phyloP scores from a whole-genome alignment of 2,888 invertebrate species.

The Microctonus hyperodae region DNA sequence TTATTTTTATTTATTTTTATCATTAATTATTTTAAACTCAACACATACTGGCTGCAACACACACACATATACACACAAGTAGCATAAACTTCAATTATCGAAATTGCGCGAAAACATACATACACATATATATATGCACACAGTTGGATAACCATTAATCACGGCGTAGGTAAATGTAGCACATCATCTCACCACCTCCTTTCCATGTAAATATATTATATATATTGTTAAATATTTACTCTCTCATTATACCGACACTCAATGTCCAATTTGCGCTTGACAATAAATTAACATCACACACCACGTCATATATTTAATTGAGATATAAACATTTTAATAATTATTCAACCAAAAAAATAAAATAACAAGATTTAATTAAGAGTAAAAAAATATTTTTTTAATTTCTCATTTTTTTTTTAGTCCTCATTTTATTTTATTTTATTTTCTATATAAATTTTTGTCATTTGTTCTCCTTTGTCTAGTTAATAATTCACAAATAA shows the following conservation, averaged over 20 bases:
- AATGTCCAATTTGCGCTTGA: background rate
- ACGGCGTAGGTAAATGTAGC: background rate
- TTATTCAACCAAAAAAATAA: too few relatives aligned
- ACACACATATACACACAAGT: background rate
- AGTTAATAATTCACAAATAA: too few relatives aligned
- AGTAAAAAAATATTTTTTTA: too few relatives aligned
- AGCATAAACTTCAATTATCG: constrained; percentile 17
- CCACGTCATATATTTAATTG: background rate
- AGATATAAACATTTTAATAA: background rate
- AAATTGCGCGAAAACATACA: constrained; percentile 4
- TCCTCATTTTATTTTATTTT: too few relatives aligned
- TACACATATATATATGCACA: background rate
- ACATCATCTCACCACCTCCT: background rate
- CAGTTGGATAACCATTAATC: background rate
- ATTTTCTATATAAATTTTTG: too few relatives aligned
- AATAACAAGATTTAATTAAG: too few relatives aligned
- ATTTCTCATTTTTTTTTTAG: too few relatives aligned
- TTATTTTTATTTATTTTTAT: background rate
- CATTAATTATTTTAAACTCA: background rate
- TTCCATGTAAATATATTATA: background rate
- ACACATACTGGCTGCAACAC: too few relatives aligned
- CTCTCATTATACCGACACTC: background rate
- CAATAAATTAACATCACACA: background rate
- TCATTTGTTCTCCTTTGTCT: too few relatives aligned
- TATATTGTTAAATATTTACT: background rate